phyloP scores from a whole-genome alignment of 1,140 invertebrate genomes.

The Octopus sinensis region DNA sequence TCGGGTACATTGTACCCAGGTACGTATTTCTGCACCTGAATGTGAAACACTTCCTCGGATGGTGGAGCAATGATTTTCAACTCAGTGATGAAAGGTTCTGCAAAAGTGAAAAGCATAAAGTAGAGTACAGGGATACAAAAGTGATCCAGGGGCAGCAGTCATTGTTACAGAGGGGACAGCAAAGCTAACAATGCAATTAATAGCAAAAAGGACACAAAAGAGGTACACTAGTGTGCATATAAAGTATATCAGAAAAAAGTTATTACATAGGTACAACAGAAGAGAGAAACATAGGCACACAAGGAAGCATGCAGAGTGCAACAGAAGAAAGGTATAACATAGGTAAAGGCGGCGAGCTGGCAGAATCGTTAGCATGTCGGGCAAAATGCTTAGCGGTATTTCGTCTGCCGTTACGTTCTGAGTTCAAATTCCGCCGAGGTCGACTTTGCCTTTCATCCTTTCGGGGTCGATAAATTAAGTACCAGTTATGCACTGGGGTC shows the following conservation, averaged over 20 bases:
- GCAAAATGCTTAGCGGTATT: too few species aligned
- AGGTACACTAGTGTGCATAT: neutral
- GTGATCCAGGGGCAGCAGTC: too few species aligned
- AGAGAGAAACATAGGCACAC: neutral
- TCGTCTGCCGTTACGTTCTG: too few species aligned
- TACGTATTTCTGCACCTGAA: slow-evolving; percentile 32
- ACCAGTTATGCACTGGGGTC: too few species aligned
- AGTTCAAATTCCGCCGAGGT: too few species aligned
- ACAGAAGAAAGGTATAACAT: neutral
- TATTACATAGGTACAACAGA: neutral
- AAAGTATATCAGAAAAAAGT: neutral
- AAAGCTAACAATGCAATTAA: neutral
- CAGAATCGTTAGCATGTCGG: too few species aligned
- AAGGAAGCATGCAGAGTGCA: too few species aligned
- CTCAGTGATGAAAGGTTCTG: slow-evolving; percentile 39
- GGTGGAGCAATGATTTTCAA: slow-evolving; percentile 39
- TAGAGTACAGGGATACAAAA: neutral
- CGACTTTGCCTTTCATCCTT: too few species aligned
- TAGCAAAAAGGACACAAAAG: neutral
- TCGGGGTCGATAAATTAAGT: too few species aligned
- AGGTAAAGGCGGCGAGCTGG: neutral
- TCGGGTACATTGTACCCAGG: slow-evolving; percentile 27
- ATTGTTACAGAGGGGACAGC: neutral
- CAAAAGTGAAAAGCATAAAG: slow-evolving; percentile 16
- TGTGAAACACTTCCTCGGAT: slow-evolving; percentile 38